Percentiles rank a stretch among this genome's conserved stretches.
Conservation (phyloP, 2,113 vertebrate species). For the Psittacus erithacus region DNA sequence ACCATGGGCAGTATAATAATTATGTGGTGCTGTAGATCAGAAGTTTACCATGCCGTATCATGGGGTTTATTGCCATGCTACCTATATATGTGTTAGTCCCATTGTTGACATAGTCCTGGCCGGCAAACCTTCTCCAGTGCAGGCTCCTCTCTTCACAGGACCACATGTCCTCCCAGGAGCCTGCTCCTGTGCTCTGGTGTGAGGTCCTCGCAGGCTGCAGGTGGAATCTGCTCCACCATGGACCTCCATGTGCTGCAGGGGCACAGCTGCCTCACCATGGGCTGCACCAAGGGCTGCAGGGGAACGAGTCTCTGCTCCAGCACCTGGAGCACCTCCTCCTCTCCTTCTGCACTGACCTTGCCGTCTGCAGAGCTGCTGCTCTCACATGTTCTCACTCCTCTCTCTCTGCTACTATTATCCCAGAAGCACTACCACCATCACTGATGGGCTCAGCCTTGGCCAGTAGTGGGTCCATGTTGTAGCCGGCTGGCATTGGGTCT, state of each 20-base stretch:
- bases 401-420: not conserved
- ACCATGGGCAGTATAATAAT: not conserved
- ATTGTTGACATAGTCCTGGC: not conserved
- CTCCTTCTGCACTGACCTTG: not conserved
- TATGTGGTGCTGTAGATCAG: not conserved
- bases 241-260: not conserved
- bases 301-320: not conserved
- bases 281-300: not conserved
- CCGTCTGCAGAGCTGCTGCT: too few species aligned
- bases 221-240: not conserved
- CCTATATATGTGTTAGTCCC: not conserved
- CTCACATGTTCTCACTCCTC: not conserved
- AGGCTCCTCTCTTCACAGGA: not conserved
- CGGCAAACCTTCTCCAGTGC: not conserved
- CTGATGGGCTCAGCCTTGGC: not conserved
- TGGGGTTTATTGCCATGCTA: not conserved
- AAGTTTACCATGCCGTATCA: not conserved
- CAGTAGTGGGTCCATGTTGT: fast-evolving
- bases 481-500: not conserved
- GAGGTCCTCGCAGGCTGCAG: not conserved
- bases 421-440: not conserved
- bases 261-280: not conserved
- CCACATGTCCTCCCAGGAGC: not conserved
- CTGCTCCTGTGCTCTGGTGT: fast-evolving
- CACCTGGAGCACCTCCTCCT: not conserved